Evolutionary conservation across 2,797 vertebrate genomes (phyloP), one percentile per base, ranked within the genome.

Genomic region (Cygnus olor): DNA sequence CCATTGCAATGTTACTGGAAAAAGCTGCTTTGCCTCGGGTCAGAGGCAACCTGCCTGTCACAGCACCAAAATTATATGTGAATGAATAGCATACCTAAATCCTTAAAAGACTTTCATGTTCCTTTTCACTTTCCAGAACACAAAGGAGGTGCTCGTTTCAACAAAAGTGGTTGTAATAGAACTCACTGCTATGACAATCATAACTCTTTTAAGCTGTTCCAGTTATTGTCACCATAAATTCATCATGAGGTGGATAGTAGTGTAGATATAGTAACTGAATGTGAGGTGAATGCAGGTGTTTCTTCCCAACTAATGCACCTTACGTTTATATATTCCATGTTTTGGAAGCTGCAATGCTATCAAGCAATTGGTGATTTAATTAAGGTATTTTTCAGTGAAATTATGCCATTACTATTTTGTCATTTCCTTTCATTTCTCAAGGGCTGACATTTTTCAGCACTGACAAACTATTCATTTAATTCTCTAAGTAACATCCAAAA

Each of bases 401-500:
- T 89, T 82, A 61, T 89, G 61, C 68, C 71, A 77, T 93, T 90
- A 87, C 24, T 77, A 30, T 89, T 92, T 81, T 93, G 92, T 85
- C 86, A 95, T 94, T 95, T 95, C 96, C 81, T 71, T 89, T 93
- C 64, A 90, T 95, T 85, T 95, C 93, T 96, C 90, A 90, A 81
- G 91, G 91, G 74, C 0, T 94, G 85, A 94, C 90, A 90, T 95
- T 96, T 90, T 84, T 92, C 60, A 93, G 89, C 56, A 69, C 79
- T 78, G 80, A 94, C 74, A 91, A 96, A 83, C 47, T 44, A 74
- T 58, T 88, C 2, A 63, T 69, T 83, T 91, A 82, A 88, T 84
- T 89, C 88, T 85, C 65, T 51, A 95, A 96, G 92, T 87, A 95
- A 93, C 92, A 94, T 95, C 68, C 95, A 95, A 97, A 97, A 47